These are phyloP conservation scores for Mustelus asterias DNA, from an alignment of 2,113 vertebrate species.

Conservation along the genomic window DNA sequence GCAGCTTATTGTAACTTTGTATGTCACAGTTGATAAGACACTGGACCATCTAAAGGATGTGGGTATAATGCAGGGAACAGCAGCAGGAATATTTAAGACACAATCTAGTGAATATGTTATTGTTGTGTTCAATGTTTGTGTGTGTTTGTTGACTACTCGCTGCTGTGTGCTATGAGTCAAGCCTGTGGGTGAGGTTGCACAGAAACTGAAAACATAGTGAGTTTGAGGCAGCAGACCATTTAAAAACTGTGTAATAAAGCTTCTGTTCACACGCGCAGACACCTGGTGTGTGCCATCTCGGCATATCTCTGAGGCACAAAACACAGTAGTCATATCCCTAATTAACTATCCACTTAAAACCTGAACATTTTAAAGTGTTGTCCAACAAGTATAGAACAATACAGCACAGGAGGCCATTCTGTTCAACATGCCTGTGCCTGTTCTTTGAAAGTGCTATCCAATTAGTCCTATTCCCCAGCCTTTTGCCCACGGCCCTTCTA, in stretches of 20 bases:
- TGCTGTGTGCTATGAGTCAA: too few species aligned
- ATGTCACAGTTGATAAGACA: background rate
- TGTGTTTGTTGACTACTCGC: too few species aligned
- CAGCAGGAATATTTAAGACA: background rate
- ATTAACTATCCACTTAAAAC: background rate
- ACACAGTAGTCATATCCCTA: background rate
- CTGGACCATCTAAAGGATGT: background rate
- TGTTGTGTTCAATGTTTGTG: background rate
- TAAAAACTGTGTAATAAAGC: too few species aligned
- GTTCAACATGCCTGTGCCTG: background rate
- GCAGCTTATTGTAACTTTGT: background rate
- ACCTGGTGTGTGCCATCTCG: too few species aligned
- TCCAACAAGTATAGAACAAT: background rate
- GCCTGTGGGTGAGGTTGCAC: too few species aligned
- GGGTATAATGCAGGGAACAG: background rate
- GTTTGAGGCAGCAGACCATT: too few species aligned
- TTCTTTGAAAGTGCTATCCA: background rate
- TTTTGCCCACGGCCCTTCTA: too few species aligned
- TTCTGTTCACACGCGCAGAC: too few species aligned
- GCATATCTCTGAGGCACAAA: too few species aligned
- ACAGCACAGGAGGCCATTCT: background rate
- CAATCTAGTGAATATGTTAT: background rate
- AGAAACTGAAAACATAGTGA: too few species aligned
- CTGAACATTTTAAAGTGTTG: background rate
- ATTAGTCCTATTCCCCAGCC: background rate